Conservation (phyloP, 1,140 invertebrate species). For the Polypedilum vanderplanki region DNA sequence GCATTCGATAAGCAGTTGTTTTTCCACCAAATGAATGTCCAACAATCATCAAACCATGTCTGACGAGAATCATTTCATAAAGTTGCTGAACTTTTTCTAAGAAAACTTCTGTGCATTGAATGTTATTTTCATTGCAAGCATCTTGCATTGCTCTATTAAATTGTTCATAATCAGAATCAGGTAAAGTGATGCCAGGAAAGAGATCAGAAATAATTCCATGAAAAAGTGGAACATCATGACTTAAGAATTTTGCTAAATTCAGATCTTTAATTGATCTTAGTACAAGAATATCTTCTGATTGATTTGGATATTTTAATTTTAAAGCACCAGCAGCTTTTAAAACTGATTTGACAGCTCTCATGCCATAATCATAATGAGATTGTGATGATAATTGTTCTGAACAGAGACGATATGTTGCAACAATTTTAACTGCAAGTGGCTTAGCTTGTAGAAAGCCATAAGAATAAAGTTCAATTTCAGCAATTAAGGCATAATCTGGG, state of each 20-base stretch:
- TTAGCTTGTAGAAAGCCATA: constrained; percentile 88
- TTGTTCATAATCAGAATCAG: constrained; percentile 63
- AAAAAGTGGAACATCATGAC: constrained; percentile 76
- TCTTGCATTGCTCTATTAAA: constrained; percentile 55
- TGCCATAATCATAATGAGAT: constrained; percentile 94
- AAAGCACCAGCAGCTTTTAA: constrained; percentile 81
- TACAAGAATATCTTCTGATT: constrained; percentile 73
- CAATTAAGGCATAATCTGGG: constrained; percentile 90
- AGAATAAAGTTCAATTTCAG: constrained; percentile 89
- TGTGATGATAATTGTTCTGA: constrained; percentile 93
- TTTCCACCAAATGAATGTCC: constrained; percentile 88
- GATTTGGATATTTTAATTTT: constrained; percentile 82
- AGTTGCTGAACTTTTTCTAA: constrained; percentile 79
- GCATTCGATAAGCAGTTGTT: constrained; percentile 65
- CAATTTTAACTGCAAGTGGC: constrained; percentile 87
- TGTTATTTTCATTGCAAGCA: constrained; percentile 65
- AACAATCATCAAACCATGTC: constrained; percentile 84
- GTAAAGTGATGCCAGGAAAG: constrained; percentile 73
- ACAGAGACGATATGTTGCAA: constrained; percentile 86
- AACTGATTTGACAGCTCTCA: constrained; percentile 84
- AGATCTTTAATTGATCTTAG: constrained; percentile 87
- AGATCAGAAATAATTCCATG: constrained; percentile 87
- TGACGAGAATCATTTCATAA: constrained; percentile 93
- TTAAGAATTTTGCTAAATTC: constrained; percentile 87
- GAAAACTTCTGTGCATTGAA: constrained; percentile 78